Evolutionary conservation across 1,140 invertebrate genomes (phyloP), one percentile per base, ranked within the genome.

Genomic region (Monochamus saltuarius): DNA sequence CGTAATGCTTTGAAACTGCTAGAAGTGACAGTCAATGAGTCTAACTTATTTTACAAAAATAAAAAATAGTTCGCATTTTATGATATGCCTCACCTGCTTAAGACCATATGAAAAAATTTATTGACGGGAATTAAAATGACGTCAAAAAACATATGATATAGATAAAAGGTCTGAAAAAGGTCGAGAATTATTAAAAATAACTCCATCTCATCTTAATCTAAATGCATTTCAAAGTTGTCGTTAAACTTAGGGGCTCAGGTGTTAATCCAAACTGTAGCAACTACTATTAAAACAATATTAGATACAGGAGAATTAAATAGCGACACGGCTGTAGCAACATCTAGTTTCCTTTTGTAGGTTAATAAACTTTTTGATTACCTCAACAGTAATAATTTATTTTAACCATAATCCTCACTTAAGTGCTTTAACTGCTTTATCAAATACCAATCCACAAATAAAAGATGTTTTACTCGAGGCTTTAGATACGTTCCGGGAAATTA

Each of bases 341-440:
- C 58, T 50, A 47, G 67, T 47, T 61, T 71, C 56, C 46, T 71
- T 35, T 67, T 19, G 65, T 66, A 62, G 55, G 61, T 64, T 45
- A 10, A 22, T n/a, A 38, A 17, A 62, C 17, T 60, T 3, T 60
- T 57, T 57, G 43, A 40, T 35, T 37, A 16, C 19, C 47, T 49
- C n/a, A 49, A 47, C 37, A 45, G 55, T 40, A 38, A 14, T 14
- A 65, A 65, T 62, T 55, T 56, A 46, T 59, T 52, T 45, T n/a
- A n/a, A 56, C n/a, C 47, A 56, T 19, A 37, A 49, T 29, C 50
- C 56, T 38, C 49, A 47, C 4, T 6, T 29, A n/a, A n/a, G 22
- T 29, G 22, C 22, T n/a, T n/a, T n/a, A n/a, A n/a, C n/a, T n/a
- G 22, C 1, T 13, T 36, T 42, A 14, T 0, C 11, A 7, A 4